Percentiles rank a stretch among this genome's conserved stretches.
Conservation (phyloP, 2,797 vertebrate species). For the Diplodus sargus region DNA sequence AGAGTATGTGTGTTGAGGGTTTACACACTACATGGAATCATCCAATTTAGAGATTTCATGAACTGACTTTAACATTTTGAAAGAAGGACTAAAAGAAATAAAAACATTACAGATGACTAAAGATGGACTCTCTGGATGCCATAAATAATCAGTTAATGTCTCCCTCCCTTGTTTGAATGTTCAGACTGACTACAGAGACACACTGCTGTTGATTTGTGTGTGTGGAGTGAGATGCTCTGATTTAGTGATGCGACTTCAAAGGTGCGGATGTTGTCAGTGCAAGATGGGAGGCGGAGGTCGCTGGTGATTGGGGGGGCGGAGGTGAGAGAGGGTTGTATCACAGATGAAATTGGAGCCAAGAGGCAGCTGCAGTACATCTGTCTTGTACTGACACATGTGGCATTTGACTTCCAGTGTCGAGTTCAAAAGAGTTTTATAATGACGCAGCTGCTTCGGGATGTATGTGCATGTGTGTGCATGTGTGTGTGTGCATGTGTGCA, state of each 20-base stretch:
- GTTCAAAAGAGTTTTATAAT: slow-evolving; percentile 88
- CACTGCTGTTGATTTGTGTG: slow-evolving; percentile 19
- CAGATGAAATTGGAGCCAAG: slow-evolving; percentile 77
- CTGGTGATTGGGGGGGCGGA: slow-evolving; percentile 1
- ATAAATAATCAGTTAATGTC: slow-evolving; percentile 10
- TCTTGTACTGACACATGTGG: slow-evolving; percentile 87
- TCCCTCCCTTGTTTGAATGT: background rate
- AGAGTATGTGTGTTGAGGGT: background rate
- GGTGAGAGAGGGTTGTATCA: slow-evolving; percentile 34
- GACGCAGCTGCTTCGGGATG: slow-evolving; percentile 84
- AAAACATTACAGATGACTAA: slow-evolving; percentile 17
- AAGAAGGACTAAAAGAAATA: slow-evolving; percentile 1
- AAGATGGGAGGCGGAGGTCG: slow-evolving; percentile 48
- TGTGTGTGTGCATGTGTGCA: slow-evolving; percentile 54
- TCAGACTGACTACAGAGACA: background rate
- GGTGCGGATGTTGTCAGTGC: slow-evolving; percentile 63
- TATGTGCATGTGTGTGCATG: slow-evolving; percentile 45
- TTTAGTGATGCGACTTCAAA: slow-evolving; percentile 72
- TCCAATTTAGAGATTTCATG: slow-evolving; percentile 33
- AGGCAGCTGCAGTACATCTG: slow-evolving; percentile 88
- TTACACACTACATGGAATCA: slow-evolving; percentile 18
- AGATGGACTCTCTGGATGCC: background rate
- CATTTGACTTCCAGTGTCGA: slow-evolving; percentile 87
- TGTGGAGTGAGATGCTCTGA: slow-evolving; percentile 29
- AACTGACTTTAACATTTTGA: slow-evolving; percentile 57